These are phyloP conservation scores for Paratrypauchen microcephalus DNA, from an alignment of 2,797 vertebrate genomes.

Conservation along the genomic window DNA sequence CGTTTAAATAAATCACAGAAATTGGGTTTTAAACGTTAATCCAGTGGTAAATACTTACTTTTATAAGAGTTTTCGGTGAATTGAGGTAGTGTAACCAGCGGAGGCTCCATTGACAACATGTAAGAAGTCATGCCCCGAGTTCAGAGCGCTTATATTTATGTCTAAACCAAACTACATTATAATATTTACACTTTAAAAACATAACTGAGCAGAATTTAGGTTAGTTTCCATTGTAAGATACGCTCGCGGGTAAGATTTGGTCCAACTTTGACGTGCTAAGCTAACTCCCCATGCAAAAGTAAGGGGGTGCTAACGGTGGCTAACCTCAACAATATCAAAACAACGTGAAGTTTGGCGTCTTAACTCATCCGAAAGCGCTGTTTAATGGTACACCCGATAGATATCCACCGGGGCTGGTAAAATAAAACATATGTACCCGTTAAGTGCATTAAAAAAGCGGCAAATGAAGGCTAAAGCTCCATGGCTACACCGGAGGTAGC, in stretches of 20 bases:
- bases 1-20: no score
- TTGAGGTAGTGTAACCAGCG: conserved; percentile 45
- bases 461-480: not conserved
- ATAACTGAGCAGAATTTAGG: not conserved
- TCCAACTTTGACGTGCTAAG: conserved; percentile 1
- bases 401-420: not conserved
- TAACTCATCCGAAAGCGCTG: not conserved
- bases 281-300: conserved; percentile 10
- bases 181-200: not conserved
- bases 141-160: not conserved
- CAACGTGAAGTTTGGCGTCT: not conserved
- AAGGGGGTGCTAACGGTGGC: conserved; percentile 4
- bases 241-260: not conserved
- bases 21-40: not conserved
- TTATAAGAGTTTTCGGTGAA: conserved; percentile 67
- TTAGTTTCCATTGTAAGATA: not conserved
- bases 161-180: conserved; percentile 13
- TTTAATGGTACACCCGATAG: not conserved
- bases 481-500: conserved; percentile 3
- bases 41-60: conserved; percentile 50
- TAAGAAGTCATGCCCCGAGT: not conserved
- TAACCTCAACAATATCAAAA: conserved; percentile 2
- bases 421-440: not conserved
- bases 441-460: no score
- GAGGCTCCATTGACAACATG: conserved; percentile 58